Evolutionary conservation across 2,888 invertebrate genomes (phyloP).

Genomic region (Bimastos eiseni): DNA sequence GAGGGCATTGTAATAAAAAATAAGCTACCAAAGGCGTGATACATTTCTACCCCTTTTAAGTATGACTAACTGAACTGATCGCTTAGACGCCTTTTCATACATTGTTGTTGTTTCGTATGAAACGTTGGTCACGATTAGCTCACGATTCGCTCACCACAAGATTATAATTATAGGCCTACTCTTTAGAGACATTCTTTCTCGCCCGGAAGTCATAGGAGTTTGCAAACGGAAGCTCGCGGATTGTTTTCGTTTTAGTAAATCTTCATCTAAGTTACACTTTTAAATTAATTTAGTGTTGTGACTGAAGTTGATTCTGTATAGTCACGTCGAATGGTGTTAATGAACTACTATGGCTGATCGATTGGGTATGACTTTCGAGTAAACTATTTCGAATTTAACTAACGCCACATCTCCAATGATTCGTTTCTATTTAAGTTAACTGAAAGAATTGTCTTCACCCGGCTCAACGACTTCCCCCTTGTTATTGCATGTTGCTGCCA

Average conservation of each 20-base stretch:
- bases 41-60: neutral
- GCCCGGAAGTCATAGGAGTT: neutral
- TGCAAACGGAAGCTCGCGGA: neutral
- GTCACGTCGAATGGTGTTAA: neutral
- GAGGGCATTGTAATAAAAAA: neutral
- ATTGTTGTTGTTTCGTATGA: neutral
- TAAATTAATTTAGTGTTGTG: neutral
- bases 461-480: too few species aligned
- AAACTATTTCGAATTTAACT: neutral
- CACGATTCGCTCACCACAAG: neutral
- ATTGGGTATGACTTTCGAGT: constrained; percentile 13
- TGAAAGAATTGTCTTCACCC: too few species aligned
- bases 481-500: too few species aligned
- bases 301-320: neutral
- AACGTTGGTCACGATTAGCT: neutral
- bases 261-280: neutral
- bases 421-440: too few species aligned
- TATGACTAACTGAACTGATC: neutral
- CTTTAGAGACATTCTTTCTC: neutral
- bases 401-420: too few species aligned
- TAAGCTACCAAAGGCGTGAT: neutral
- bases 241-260: neutral
- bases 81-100: neutral
- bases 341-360: constrained; percentile 15
- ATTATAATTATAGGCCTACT: neutral